Evolutionary conservation across 1,140 invertebrate species (phyloP).

Genomic region (Aleiodes sp.): DNA sequence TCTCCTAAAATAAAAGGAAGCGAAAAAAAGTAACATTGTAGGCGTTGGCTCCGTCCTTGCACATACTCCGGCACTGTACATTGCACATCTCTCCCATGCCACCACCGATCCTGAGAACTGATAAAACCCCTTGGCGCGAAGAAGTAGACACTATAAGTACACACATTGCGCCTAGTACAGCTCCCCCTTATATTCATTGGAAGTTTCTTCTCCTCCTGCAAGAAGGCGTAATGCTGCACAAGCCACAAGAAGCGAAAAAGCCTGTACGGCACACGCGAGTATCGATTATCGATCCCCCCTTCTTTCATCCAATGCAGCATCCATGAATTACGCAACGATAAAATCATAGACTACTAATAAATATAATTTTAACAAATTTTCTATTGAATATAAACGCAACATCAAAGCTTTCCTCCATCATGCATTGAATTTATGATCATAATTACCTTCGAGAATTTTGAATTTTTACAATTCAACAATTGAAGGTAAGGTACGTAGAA

Average conservation of each 20-base stretch:
- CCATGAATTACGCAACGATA: slow-evolving; percentile 29
- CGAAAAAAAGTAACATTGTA: background rate
- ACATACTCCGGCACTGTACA: background rate
- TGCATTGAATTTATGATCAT: background rate
- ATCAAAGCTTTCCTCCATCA: background rate
- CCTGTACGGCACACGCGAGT: slow-evolving; percentile 20
- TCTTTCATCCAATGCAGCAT: background rate
- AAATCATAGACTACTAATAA: slow-evolving; percentile 9
- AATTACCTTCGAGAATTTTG: too few relatives aligned
- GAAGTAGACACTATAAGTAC: slow-evolving; percentile 3
- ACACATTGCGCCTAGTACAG: background rate
- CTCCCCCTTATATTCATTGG: background rate
- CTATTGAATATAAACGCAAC: background rate
- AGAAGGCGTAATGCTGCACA: too few relatives aligned
- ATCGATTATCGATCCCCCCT: slow-evolving; percentile 30
- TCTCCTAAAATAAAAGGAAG: background rate
- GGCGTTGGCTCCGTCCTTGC: slow-evolving; percentile 24
- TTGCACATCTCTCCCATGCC: slow-evolving; percentile 2
- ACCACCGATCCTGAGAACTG: slow-evolving; percentile 15
- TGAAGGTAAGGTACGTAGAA: too few relatives aligned
- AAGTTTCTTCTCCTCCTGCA: too few relatives aligned
- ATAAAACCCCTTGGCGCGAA: slow-evolving; percentile 7
- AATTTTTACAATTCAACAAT: too few relatives aligned
- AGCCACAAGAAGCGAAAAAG: background rate
- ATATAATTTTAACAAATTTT: slow-evolving; percentile 8